Evolutionary conservation across 2,888 invertebrate species (phyloP), one percentile per base, ranked within the genome.

Genomic region (Sesia apiformis): DNA sequence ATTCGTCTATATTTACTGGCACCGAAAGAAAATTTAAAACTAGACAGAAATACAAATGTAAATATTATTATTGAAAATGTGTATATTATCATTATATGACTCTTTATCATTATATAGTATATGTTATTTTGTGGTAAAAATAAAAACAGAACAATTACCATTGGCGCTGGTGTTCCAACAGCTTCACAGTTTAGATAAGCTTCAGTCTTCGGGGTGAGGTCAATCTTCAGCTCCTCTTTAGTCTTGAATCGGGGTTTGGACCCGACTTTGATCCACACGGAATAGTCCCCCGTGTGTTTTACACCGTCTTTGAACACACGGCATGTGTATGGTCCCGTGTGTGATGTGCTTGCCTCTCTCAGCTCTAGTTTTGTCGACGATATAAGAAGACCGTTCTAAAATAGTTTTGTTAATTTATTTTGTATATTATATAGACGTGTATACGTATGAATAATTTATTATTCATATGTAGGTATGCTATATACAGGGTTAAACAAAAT

Each of bases 241-340:
- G 41, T 51, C 1, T 23, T 39, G 39, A 84, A 82, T 1, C 4
- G 54, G 0, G 81, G 83, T 52, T 72, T 72, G 4, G 40, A 61
- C 6, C 74, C 78, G 38, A 83, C 66, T 4, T 51, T 61, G 2
- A 84, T 63, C n/a, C 57, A 52, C 1, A 64, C 5, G 8, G 4
- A 8, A 5, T 51, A 63, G 41, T 67, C 59, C 1, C 58, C 64
- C 4, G 74, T 67, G 0, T 49, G 51, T 0, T 76, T 63, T 0
- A 50, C 62, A 0, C 5, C n/a, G 3, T 67, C 64, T 51, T 64
- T 63, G 55, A 73, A 76, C 0, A 81, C 70, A 7, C 78, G 70
- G 53, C 84, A 84, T 0, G 68, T 74, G 55, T 84, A 84, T 0
- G 67, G 39, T 0, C 81, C 84, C 0, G 69, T 57, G 40, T 83